Percentiles rank a stretch among this genome's conserved stretches.
Conservation (phyloP, 2,113 vertebrate species). For the Colistium nudipinnis region DNA sequence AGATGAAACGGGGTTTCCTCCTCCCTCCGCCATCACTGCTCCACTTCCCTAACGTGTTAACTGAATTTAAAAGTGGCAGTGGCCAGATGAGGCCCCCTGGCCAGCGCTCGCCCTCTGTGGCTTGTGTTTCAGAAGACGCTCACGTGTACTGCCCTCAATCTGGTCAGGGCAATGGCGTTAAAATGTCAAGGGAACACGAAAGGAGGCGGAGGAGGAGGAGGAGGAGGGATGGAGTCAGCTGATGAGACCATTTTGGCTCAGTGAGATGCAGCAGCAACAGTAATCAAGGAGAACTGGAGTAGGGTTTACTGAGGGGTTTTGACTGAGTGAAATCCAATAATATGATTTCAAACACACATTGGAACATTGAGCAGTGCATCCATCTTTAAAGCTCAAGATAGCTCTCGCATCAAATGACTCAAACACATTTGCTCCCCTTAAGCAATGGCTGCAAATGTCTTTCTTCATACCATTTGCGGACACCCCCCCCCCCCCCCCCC, state of each 20-base stretch:
- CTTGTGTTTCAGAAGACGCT: slow-evolving; percentile 42
- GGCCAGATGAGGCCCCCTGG: slow-evolving; percentile 44
- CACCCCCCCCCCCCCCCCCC: too few species aligned
- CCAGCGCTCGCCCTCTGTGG: slow-evolving; percentile 8
- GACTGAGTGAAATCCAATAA: slow-evolving; percentile 51
- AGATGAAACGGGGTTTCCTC: neutral
- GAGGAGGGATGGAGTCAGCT: slow-evolving; percentile 25
- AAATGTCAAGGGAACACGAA: slow-evolving; percentile 51
- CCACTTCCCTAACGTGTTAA: slow-evolving; percentile 23
- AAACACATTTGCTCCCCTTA: neutral
- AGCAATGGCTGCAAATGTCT: neutral
- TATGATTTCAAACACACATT: slow-evolving; percentile 27
- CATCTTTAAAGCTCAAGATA: neutral
- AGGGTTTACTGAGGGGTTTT: slow-evolving; percentile 34
- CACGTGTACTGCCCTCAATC: slow-evolving; percentile 64
- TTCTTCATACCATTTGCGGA: too few species aligned
- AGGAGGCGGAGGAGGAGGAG: slow-evolving; percentile 17
- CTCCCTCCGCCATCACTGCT: slow-evolving; percentile 23
- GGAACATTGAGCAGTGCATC: slow-evolving; percentile 19
- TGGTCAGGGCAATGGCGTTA: slow-evolving; percentile 38
- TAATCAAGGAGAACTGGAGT: slow-evolving; percentile 36
- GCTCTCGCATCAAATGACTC: neutral
- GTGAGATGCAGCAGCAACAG: slow-evolving; percentile 23
- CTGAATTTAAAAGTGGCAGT: slow-evolving; percentile 30
- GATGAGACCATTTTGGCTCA: slow-evolving; percentile 50